Base-by-base conservation (phyloP, 2,113 vertebrate genomes). In the Caretta caretta region DNA sequence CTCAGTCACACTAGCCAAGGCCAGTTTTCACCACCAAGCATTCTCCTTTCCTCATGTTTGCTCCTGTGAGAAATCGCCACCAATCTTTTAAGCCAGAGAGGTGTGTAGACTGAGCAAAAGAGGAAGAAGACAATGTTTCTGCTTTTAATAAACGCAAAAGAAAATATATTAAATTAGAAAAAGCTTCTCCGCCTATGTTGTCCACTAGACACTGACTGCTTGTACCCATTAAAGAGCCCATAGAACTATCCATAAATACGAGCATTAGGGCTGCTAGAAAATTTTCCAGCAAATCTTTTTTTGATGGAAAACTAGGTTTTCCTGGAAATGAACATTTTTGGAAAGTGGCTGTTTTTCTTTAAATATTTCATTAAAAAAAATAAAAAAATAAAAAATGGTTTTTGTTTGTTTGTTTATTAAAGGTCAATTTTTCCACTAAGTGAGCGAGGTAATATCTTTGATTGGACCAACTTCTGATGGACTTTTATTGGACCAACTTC, bases 11-110 rank as follows among this genome's bases (percentile, higher is more conserved):
- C 53, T 13, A 5, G 89, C 96, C 95, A 94, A 88, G 62, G 31
- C 31, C 49, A 87, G 87, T 92, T 96, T 94, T 93, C 96, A 97
- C 83, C 94, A 83, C 83, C 87, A 35, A 95, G 83, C 19, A 62
- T 92, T 97, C 96, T 94, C 95, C 90, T 78, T 94, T 95, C 78
- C 72, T 87, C 93, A 91, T 80, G 93, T 92, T 57, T 96, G 95
- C 94, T 93, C 92, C 89, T 95, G 89, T 87, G 90, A 96, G 89
- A 91, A 96, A 96, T 92, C 92, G 53, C 89, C 94, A 87, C 81
- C 94, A 94, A 72, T 96, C 93, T 90, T 94, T 90, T 94, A 95
- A 96, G 81, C 53, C 53, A 88, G 65, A n/a, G 84, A 84, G 89
- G 90, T 75, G 78, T 93, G 94, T 3, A 83, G 92, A 91, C 92